phyloP scores from a whole-genome alignment of 2,797 vertebrate species.

The Kryptopterus vitreolus region DNA sequence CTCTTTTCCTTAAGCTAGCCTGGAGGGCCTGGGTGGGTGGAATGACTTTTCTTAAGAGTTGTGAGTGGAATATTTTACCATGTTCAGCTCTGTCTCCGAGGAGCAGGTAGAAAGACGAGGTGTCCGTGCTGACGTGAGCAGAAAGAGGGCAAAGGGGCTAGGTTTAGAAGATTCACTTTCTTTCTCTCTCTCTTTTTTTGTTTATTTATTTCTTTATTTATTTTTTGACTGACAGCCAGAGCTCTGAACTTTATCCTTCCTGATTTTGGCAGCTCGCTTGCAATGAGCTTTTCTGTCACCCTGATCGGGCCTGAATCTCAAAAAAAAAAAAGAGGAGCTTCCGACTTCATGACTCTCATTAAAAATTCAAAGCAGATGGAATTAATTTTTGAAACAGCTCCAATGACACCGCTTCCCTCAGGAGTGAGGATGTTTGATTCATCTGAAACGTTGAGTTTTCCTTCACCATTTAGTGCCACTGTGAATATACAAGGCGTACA shows the following conservation, averaged over 20 bases:
- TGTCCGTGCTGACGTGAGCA: conserved; percentile 39
- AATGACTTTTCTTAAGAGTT: conserved; percentile 34
- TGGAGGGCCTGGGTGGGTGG: conserved; percentile 38
- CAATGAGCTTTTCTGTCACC: conserved; percentile 54
- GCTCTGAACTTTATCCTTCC: conserved; percentile 36
- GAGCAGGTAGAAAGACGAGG: conserved; percentile 33
- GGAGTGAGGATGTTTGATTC: conserved; percentile 38
- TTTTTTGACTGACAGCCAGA: conserved; percentile 49
- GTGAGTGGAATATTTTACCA: conserved; percentile 39
- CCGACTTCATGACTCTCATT: conserved; percentile 59
- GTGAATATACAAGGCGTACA: neutral
- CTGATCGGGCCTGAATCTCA: conserved; percentile 45
- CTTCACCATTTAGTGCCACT: conserved; percentile 37
- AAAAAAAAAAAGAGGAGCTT: conserved; percentile 33
- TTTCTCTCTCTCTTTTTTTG: conserved; percentile 20
- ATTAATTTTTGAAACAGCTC: conserved; percentile 63
- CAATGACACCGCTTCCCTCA: conserved; percentile 26
- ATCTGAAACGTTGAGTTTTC: conserved; percentile 47
- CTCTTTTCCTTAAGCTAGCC: conserved; percentile 41
- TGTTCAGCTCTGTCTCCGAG: conserved; percentile 27
- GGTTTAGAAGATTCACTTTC: conserved; percentile 22
- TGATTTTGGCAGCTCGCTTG: conserved; percentile 24
- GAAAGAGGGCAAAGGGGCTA: conserved; percentile 17
- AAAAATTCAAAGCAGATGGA: conserved; percentile 64
- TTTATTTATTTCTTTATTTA: no score